Evolutionary conservation across 2,113 vertebrate species (phyloP).

Genomic region (Todiramphus saurophagus): DNA sequence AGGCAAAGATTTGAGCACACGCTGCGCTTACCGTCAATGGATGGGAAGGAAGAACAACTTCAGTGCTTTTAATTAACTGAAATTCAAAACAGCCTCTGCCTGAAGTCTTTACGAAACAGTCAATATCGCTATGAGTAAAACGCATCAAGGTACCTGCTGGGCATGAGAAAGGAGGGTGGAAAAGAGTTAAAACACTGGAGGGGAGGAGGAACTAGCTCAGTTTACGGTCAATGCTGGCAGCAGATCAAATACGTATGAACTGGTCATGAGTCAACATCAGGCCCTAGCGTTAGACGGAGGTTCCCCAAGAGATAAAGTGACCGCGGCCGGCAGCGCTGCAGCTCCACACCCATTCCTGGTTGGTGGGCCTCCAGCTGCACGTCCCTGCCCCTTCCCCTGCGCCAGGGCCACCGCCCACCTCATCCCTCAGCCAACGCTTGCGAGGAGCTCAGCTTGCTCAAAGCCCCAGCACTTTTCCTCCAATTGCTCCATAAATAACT

Average conservation of each 20-base stretch:
- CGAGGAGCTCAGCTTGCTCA: background rate
- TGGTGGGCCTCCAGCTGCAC: background rate
- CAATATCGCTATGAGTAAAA: fast-evolving
- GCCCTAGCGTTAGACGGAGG: fast-evolving
- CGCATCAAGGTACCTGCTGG: fast-evolving
- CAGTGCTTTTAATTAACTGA: background rate
- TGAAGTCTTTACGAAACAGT: fast-evolving
- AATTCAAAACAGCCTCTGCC: background rate
- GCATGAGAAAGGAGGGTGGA: background rate
- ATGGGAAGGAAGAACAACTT: background rate
- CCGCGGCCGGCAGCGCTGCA: background rate
- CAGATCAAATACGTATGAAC: background rate
- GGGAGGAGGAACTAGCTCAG: background rate
- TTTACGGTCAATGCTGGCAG: background rate
- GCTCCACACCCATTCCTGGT: background rate
- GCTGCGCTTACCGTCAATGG: fast-evolving
- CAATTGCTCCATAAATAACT: background rate
- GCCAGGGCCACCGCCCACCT: background rate
- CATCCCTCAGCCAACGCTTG: background rate
- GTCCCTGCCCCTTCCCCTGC: background rate
- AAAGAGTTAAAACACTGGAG: background rate
- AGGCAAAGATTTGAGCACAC: fast-evolving
- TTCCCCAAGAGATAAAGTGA: background rate
- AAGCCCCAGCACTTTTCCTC: fast-evolving
- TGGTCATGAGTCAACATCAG: background rate